Conservation (phyloP, 2,888 invertebrate genomes). For the Luperina testacea region DNA sequence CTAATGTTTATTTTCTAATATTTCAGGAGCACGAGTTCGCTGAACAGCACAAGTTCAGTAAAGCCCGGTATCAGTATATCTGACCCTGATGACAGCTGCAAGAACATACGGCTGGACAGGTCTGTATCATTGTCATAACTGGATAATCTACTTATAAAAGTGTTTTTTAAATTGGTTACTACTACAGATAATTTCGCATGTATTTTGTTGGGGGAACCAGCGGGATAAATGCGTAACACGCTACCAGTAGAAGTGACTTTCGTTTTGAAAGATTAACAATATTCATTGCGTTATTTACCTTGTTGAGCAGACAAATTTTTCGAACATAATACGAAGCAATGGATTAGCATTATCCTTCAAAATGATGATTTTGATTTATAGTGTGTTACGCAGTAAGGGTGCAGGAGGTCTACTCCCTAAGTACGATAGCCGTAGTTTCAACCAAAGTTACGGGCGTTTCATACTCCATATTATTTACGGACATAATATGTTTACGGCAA, state of each 20-base stretch:
- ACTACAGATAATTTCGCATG: neutral
- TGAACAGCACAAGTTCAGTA: slow-evolving; percentile 80
- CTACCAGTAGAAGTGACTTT: too few species aligned
- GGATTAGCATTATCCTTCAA: too few species aligned
- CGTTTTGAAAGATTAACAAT: too few species aligned
- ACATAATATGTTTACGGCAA: neutral
- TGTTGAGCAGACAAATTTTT: too few species aligned
- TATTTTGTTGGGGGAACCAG: neutral
- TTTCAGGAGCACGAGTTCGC: slow-evolving; percentile 82
- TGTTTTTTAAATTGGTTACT: neutral
- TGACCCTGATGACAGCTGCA: slow-evolving; percentile 90
- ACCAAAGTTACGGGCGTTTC: neutral
- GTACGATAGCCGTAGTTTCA: too few species aligned
- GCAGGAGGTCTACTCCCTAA: too few species aligned
- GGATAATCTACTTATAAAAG: neutral
- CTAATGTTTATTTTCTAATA: neutral
- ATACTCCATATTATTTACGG: neutral
- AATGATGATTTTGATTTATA: too few species aligned
- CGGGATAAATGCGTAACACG: too few species aligned
- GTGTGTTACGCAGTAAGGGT: too few species aligned
- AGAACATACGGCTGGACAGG: slow-evolving; percentile 88
- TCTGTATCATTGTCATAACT: slow-evolving; percentile 52
- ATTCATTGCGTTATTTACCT: too few species aligned
- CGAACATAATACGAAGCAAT: too few species aligned
- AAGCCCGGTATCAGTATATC: slow-evolving; percentile 92